phyloP scores from a whole-genome alignment of 2,797 vertebrate genomes.

The Toxotes lorentzi region DNA sequence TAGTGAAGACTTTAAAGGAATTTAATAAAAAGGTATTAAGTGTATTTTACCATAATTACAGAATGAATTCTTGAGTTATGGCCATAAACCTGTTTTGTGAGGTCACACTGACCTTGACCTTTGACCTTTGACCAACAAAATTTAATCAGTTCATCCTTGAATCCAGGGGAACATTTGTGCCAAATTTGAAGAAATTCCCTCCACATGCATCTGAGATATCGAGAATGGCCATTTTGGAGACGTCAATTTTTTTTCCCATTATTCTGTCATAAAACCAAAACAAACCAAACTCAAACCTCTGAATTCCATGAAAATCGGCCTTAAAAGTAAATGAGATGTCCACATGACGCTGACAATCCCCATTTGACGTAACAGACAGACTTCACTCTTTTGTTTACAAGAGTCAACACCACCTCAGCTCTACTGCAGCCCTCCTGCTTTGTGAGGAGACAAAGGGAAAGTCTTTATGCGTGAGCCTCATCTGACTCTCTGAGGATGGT shows the following conservation, averaged over 20 bases:
- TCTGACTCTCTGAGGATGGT: conserved; percentile 21
- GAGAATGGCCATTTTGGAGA: not conserved
- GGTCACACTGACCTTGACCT: too few relatives aligned
- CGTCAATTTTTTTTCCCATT: too few relatives aligned
- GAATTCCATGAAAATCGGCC: not conserved
- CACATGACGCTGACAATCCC: not conserved
- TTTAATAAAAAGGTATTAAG: too few relatives aligned
- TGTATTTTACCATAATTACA: too few relatives aligned
- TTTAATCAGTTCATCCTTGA: too few relatives aligned
- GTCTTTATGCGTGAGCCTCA: conserved; percentile 20
- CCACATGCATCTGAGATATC: too few relatives aligned
- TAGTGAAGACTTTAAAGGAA: too few relatives aligned
- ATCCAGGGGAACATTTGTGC: too few relatives aligned
- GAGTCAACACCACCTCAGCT: not conserved
- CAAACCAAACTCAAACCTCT: not conserved
- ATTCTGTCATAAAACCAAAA: not conserved
- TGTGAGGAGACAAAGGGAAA: conserved; percentile 42
- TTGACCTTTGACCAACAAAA: too few relatives aligned
- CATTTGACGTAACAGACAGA: not conserved
- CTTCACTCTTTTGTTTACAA: not conserved
- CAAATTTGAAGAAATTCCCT: too few relatives aligned
- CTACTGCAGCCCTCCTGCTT: not conserved
- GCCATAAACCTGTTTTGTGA: too few relatives aligned
- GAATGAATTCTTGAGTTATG: too few relatives aligned
- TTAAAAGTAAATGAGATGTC: not conserved